Evolutionary conservation across 37 sponge, comb jelly and placozoan genomes (phyloP).

Genomic region (Crambe crambe): DNA sequence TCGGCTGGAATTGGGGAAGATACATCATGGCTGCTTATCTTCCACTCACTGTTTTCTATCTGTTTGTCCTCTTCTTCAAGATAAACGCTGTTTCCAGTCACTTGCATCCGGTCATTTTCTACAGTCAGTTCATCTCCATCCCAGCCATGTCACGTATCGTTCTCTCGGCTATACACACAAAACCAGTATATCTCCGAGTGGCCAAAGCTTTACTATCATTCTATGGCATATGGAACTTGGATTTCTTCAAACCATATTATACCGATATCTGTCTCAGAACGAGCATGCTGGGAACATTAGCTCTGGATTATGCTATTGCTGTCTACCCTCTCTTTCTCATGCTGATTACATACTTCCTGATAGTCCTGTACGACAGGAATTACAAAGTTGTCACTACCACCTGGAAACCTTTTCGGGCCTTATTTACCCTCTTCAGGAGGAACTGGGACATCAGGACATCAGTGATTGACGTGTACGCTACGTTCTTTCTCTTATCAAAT

Average conservation of each 20-base stretch:
- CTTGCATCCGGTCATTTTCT: no score
- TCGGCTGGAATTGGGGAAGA: neutral
- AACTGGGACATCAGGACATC: conserved; percentile 43
- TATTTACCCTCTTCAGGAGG: conserved; percentile 22
- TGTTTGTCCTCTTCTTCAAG: conserved; percentile 48
- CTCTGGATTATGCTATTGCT: conserved; percentile 25
- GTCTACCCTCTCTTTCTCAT: conserved; percentile 20
- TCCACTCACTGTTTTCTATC: conserved; percentile 49
- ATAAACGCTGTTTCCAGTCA: conserved; percentile 40
- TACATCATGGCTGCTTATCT: neutral
- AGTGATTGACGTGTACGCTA: conserved; percentile 47
- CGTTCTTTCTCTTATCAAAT: conserved; percentile 66
- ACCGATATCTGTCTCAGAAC: conserved; percentile 9
- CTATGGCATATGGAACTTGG: no score
- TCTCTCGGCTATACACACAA: neutral
- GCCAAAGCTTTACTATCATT: neutral
- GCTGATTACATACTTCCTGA: conserved; percentile 3
- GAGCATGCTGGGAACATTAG: neutral
- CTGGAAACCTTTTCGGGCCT: conserved; percentile 12
- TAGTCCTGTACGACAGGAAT: conserved; percentile 5
- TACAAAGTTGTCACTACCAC: neutral
- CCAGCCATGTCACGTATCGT: conserved; percentile 15
- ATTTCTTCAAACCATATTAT: conserved; percentile 13
- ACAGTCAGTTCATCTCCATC: conserved; percentile 38
- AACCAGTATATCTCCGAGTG: no score